Percentiles rank a stretch among this genome's conserved stretches.
Evolutionary conservation across 2,797 vertebrate genomes (phyloP).

Genomic region (Enteromius treurensis): DNA sequence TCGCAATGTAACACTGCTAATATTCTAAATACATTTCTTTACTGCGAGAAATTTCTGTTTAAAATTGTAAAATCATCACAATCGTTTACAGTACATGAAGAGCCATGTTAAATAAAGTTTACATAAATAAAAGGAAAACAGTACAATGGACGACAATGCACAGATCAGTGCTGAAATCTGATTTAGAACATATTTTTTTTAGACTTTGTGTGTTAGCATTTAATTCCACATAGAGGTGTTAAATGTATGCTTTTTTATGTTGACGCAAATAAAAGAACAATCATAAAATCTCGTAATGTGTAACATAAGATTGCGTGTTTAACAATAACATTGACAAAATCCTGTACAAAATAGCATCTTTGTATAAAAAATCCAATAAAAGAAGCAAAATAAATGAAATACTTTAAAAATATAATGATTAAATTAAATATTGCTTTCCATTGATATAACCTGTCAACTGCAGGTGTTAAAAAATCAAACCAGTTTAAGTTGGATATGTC

Average conservation of each 20-base stretch:
- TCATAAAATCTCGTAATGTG: conserved; percentile 17
- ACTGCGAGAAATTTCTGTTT: neutral
- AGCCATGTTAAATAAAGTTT: neutral
- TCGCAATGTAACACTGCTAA: neutral
- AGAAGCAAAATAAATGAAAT: conserved; percentile 28
- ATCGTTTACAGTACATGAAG: conserved; percentile 4
- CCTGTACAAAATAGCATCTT: conserved; percentile 41
- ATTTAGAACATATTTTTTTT: conserved; percentile 1
- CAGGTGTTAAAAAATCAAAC: conserved; percentile 11
- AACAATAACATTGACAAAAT: conserved; percentile 23
- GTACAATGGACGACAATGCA: neutral
- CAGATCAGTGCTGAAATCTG: neutral
- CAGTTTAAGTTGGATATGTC: conserved; percentile 39
- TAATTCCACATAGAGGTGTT: neutral
- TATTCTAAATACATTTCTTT: neutral
- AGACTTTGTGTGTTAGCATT: neutral
- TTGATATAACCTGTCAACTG: neutral
- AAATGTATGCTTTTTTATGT: neutral
- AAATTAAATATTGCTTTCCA: neutral
- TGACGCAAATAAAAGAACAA: neutral
- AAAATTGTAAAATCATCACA: neutral
- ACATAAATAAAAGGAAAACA: conserved; percentile 25
- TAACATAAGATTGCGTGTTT: conserved; percentile 32
- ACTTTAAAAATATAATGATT: conserved; percentile 27
- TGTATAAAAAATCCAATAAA: conserved; percentile 21